Percentiles rank a stretch among this genome's conserved stretches.
Evolutionary conservation across 2,113 vertebrate species (phyloP).

Genomic region (Syngnathus typhle): DNA sequence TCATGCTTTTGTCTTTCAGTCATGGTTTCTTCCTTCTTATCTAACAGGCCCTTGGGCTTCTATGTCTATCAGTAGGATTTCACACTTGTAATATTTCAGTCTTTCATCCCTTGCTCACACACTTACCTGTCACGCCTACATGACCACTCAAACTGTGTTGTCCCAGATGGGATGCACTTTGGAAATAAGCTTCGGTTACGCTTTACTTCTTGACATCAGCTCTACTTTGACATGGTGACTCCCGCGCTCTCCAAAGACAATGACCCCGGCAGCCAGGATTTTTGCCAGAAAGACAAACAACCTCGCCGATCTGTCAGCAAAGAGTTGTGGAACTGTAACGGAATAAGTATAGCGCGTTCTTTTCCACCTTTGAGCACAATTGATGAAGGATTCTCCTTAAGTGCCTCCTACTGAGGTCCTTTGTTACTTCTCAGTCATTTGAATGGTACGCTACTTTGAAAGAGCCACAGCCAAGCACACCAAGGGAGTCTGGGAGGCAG

Average conservation of each 20-base stretch:
- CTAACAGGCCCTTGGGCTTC: constrained; percentile 31
- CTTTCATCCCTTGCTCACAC: constrained; percentile 18
- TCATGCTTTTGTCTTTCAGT: constrained; percentile 39
- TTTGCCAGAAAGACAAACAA: constrained; percentile 19
- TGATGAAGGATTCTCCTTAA: constrained; percentile 40
- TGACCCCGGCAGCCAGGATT: constrained; percentile 29
- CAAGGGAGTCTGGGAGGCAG: constrained; percentile 14
- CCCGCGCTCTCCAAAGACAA: constrained; percentile 6
- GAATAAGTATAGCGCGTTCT: too few species aligned
- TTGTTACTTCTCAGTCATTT: constrained; percentile 34
- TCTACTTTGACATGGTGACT: constrained; percentile 24
- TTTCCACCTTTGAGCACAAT: background rate
- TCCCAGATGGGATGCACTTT: background rate
- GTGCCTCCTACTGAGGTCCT: constrained; percentile 29
- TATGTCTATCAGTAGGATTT: constrained; percentile 51
- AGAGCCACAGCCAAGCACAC: constrained; percentile 30
- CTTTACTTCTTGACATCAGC: constrained; percentile 11
- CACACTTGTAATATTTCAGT: constrained; percentile 38
- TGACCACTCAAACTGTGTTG: background rate
- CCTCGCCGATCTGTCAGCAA: background rate
- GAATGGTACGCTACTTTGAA: constrained; percentile 29
- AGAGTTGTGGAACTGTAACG: too few species aligned
- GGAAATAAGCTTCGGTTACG: background rate
- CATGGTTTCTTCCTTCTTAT: constrained; percentile 28
- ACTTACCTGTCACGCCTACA: constrained; percentile 18